These are phyloP conservation scores for Ardeotis arabs DNA, from an alignment of 2,113 vertebrate species.

Conservation along the genomic window DNA sequence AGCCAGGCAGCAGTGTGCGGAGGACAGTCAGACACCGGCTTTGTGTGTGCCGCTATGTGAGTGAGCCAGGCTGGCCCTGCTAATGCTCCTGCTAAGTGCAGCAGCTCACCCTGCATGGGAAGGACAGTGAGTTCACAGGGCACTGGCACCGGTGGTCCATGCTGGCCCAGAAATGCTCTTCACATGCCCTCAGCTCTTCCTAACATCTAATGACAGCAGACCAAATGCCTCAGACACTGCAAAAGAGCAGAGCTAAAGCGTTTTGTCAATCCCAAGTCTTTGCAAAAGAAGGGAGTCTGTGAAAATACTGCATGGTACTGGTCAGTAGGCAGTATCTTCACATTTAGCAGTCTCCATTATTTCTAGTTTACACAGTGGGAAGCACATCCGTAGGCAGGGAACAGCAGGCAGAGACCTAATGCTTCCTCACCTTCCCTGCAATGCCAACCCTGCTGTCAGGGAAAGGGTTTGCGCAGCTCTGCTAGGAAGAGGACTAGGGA, in stretches of 20 bases:
- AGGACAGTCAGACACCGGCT: not conserved
- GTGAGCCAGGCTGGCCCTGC: accelerated
- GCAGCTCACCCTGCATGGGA: accelerated
- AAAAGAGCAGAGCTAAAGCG: not conserved
- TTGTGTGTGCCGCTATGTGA: not conserved
- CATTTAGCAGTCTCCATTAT: not conserved
- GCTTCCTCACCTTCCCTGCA: not conserved
- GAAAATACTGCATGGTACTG: not conserved
- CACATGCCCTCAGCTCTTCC: not conserved
- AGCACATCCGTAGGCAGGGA: not conserved
- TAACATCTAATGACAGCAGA: not conserved
- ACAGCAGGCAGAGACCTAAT: not conserved
- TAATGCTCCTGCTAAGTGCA: not conserved
- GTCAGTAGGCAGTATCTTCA: not conserved
- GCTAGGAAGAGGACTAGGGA: not conserved
- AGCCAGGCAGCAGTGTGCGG: accelerated
- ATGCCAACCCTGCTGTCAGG: not conserved
- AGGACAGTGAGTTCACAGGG: not conserved
- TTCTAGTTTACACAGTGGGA: not conserved
- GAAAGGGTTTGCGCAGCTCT: not conserved
- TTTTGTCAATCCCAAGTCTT: not conserved
- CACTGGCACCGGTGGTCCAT: accelerated
- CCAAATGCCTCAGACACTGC: accelerated
- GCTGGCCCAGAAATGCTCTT: not conserved
- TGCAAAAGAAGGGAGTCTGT: not conserved